Evolutionary conservation across 1,140 invertebrate genomes (phyloP).

Genomic region (Nomia melanderi): DNA sequence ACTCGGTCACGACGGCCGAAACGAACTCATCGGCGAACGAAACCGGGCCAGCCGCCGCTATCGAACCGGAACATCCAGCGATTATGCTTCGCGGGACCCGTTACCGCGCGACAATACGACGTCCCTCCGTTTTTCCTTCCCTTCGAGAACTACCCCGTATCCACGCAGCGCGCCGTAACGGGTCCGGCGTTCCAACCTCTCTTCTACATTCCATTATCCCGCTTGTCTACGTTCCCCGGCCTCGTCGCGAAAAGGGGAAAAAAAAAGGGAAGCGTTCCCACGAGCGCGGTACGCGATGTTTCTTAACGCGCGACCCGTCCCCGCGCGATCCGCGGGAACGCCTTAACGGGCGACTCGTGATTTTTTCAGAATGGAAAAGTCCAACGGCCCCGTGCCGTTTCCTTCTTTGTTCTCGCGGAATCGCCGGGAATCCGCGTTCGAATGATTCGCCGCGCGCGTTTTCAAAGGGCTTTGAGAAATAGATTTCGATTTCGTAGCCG

Average conservation of each 20-base stretch:
- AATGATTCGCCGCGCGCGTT: constrained; percentile 5
- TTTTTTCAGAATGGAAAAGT: constrained; percentile 3
- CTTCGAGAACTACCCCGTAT: not conserved
- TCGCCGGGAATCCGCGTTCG: not conserved
- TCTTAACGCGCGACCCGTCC: constrained; percentile 4
- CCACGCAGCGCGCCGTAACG: not conserved
- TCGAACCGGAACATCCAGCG: not conserved
- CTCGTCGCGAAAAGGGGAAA: not conserved
- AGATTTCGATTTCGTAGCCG: constrained; percentile 1
- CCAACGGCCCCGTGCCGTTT: constrained; percentile 7
- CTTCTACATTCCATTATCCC: constrained; percentile 27
- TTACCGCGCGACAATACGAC: not conserved
- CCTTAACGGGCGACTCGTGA: not conserved
- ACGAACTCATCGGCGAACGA: not conserved
- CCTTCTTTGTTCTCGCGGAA: not conserved
- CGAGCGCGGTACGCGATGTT: not conserved
- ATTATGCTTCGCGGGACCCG: not conserved
- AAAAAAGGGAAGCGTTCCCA: not conserved
- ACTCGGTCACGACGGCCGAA: too few species aligned
- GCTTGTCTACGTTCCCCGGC: not conserved
- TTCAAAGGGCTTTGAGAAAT: not conserved
- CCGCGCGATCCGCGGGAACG: not conserved
- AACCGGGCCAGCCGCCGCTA: not conserved
- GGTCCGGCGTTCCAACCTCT: not conserved
- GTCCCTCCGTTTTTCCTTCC: not conserved